Conservation (phyloP, 2,113 vertebrate genomes). For the Leptobrachium leishanense region DNA sequence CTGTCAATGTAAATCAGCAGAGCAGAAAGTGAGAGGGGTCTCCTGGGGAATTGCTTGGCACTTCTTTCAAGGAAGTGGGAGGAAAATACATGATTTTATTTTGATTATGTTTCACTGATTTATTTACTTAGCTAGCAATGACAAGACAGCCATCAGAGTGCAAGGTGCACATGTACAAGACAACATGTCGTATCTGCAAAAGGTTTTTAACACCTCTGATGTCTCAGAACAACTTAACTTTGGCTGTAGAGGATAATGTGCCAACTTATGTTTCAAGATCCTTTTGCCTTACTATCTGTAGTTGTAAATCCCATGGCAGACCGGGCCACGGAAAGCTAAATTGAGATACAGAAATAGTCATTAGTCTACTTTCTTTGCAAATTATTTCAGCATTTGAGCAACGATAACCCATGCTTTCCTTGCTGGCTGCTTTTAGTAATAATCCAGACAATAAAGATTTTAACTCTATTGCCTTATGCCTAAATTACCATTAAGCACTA, state of each 20-base stretch:
- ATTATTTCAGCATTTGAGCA: no score
- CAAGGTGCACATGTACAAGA: constrained; percentile 29
- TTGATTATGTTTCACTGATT: constrained; percentile 46
- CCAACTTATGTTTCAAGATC: constrained; percentile 2
- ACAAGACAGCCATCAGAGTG: constrained; percentile 28
- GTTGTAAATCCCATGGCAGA: background rate
- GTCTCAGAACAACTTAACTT: constrained; percentile 8
- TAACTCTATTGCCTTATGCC: no score
- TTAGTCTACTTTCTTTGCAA: no score
- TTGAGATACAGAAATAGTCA: no score
- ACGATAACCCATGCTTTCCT: no score
- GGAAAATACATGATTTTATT: constrained; percentile 48
- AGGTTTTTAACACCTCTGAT: constrained; percentile 30
- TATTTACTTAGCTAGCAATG: constrained; percentile 39
- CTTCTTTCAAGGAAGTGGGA: constrained; percentile 35
- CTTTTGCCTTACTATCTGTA: background rate
- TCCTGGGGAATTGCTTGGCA: constrained; percentile 40
- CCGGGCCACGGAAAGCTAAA: background rate
- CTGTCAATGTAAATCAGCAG: constrained; percentile 29
- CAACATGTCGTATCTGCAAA: constrained; percentile 25
- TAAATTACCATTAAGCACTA: no score
- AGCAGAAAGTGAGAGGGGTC: constrained; percentile 38
- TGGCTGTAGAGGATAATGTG: constrained; percentile 12
- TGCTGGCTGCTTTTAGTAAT: no score
- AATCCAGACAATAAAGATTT: no score